A percentile compares a stretch with the other conserved stretches of the same genome.
Evolutionary conservation across 2,113 vertebrate genomes (phyloP).

Genomic region (Chlamydotis undulata): DNA sequence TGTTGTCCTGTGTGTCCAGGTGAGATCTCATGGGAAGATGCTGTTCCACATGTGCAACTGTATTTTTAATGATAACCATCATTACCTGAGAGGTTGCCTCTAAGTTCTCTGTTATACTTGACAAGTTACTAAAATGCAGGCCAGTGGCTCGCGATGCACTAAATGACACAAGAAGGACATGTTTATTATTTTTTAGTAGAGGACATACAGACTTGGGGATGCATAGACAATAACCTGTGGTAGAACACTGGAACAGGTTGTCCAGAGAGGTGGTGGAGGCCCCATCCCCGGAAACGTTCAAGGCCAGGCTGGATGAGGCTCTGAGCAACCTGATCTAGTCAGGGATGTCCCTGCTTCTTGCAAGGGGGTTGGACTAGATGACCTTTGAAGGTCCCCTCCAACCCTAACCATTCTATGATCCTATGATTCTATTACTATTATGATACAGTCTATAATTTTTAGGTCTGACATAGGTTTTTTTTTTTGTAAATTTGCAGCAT

Average conservation of each 20-base stretch:
- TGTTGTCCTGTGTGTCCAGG: constrained; percentile 95
- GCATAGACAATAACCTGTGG: neutral
- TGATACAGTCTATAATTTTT: neutral
- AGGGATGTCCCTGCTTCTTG: too few relatives aligned
- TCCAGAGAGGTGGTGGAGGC: too few relatives aligned
- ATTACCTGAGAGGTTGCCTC: neutral
- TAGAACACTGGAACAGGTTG: too few relatives aligned
- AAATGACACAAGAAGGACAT: neutral
- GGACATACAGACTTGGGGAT: neutral
- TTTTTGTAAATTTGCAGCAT: neutral
- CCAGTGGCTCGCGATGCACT: neutral
- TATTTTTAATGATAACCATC: neutral
- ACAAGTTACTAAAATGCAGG: neutral
- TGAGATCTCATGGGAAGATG: constrained; percentile 53
- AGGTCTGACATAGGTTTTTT: neutral
- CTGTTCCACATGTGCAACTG: neutral
- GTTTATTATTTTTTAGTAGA: neutral
- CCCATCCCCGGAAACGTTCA: too few relatives aligned
- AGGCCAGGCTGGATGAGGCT: too few relatives aligned
- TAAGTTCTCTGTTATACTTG: neutral
- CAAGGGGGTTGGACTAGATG: too few relatives aligned
- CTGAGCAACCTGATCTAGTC: too few relatives aligned
- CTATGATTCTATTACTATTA: neutral
- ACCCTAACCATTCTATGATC: too few relatives aligned
- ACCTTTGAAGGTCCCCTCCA: too few relatives aligned